Evolutionary conservation across 2,113 vertebrate species (phyloP).

Genomic region (Morone saxatilis): DNA sequence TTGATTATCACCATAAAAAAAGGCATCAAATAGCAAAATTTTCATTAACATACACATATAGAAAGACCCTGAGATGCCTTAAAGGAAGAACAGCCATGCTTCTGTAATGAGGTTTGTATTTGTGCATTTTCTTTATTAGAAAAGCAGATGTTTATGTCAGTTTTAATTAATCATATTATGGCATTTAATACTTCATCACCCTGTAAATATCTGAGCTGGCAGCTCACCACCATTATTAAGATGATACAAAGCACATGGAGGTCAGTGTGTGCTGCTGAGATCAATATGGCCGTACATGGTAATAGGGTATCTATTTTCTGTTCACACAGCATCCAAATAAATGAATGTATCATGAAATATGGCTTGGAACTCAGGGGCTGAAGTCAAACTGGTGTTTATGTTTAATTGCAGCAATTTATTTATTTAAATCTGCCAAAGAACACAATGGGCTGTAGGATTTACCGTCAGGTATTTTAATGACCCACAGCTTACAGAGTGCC

Average conservation of each 20-base stretch:
- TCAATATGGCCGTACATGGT: conserved; percentile 23
- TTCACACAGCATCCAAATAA: conserved; percentile 46
- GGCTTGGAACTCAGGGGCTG: conserved; percentile 36
- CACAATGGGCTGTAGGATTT: conserved; percentile 54
- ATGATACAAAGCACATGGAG: conserved; percentile 41
- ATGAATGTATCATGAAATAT: conserved; percentile 63
- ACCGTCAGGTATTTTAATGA: conserved; percentile 55
- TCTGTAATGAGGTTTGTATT: conserved; percentile 35
- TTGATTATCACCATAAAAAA: conserved; percentile 31
- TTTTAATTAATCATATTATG: conserved; percentile 53
- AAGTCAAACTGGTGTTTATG: conserved; percentile 59
- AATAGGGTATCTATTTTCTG: conserved; percentile 54
- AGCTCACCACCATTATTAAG: neutral
- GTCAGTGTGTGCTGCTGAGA: conserved; percentile 54
- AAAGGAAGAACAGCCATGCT: neutral
- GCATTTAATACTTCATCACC: conserved; percentile 30
- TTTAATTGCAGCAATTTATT: conserved; percentile 76
- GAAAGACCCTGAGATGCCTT: neutral
- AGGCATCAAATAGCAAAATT: neutral
- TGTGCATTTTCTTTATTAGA: neutral
- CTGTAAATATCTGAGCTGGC: neutral
- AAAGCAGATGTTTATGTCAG: conserved; percentile 58
- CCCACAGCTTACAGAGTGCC: conserved; percentile 30
- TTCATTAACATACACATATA: conserved; percentile 28
- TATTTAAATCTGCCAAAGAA: conserved; percentile 72